Evolutionary conservation across 2,797 vertebrate species (phyloP).

Genomic region (Orientallactaga sibirica): DNA sequence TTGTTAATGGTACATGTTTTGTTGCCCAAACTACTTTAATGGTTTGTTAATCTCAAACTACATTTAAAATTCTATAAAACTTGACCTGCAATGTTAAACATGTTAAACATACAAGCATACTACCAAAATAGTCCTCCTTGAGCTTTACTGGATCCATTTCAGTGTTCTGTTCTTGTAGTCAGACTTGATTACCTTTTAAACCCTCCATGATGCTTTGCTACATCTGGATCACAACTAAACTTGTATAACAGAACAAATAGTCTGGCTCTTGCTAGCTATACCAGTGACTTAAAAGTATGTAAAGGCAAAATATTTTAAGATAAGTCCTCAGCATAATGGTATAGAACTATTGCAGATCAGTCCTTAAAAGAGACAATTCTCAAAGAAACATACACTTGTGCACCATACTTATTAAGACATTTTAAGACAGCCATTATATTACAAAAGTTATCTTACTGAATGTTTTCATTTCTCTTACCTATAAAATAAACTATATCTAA

Average conservation of each 20-base stretch:
- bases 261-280: constrained; percentile 4
- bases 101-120: constrained; percentile 6
- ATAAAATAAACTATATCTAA: not conserved
- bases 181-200: constrained; percentile 26
- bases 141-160: not conserved
- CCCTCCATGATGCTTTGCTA: constrained; percentile 30
- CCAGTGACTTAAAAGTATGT: constrained; percentile 25
- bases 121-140: not conserved
- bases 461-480: not conserved
- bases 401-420: constrained; percentile 27
- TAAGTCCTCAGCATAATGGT: constrained; percentile 25
- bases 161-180: not conserved
- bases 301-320: constrained; percentile 46
- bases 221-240: not conserved
- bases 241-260: constrained; percentile 26
- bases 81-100: constrained; percentile 21
- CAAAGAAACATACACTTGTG: not conserved
- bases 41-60: constrained; percentile 37
- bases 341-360: not conserved
- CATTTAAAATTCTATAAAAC: constrained; percentile 51
- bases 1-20: constrained; percentile 47
- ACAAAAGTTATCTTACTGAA: not conserved
- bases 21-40: constrained; percentile 33
- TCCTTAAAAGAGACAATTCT: not conserved
- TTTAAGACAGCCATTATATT: not conserved